phyloP scores from a whole-genome alignment of 2,113 vertebrate species.

The Galbula dea region DNA sequence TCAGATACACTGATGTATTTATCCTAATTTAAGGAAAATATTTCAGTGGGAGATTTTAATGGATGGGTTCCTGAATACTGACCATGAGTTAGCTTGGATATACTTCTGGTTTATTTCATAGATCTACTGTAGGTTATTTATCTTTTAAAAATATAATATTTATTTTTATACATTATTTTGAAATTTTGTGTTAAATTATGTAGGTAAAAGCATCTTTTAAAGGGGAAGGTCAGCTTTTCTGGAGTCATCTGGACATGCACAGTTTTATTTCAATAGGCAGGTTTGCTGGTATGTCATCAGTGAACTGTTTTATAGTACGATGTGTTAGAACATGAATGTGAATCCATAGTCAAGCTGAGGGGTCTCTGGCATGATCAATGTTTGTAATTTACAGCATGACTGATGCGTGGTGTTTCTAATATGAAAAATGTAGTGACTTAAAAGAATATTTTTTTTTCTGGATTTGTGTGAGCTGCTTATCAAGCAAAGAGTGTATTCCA shows the following conservation, averaged over 20 bases:
- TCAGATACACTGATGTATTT: not conserved
- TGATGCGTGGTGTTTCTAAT: not conserved
- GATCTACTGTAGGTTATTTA: slow-evolving; percentile 7
- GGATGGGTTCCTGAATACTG: not conserved
- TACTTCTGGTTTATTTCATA: slow-evolving; percentile 20
- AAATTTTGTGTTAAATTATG: not conserved
- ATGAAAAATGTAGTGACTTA: not conserved
- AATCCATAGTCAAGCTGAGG: not conserved
- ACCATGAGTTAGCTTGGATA: not conserved
- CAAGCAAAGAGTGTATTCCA: not conserved
- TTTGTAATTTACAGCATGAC: not conserved
- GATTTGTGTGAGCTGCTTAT: slow-evolving; percentile 43
- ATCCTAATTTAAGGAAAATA: not conserved
- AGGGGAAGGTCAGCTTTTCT: not conserved
- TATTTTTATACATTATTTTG: slow-evolving; percentile 8
- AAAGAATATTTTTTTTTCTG: not conserved
- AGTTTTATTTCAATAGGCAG: not conserved
- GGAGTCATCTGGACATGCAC: not conserved
- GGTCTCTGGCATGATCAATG: not conserved
- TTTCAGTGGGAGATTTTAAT: not conserved
- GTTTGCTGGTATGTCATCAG: not conserved
- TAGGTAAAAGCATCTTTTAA: not conserved
- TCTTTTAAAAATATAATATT: slow-evolving; percentile 6
- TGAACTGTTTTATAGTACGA: not conserved
- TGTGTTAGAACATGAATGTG: not conserved